Evolutionary conservation across 1,140 invertebrate genomes (phyloP), one percentile per base, ranked within the genome.

Genomic region (Drosophila subpulchrella): DNA sequence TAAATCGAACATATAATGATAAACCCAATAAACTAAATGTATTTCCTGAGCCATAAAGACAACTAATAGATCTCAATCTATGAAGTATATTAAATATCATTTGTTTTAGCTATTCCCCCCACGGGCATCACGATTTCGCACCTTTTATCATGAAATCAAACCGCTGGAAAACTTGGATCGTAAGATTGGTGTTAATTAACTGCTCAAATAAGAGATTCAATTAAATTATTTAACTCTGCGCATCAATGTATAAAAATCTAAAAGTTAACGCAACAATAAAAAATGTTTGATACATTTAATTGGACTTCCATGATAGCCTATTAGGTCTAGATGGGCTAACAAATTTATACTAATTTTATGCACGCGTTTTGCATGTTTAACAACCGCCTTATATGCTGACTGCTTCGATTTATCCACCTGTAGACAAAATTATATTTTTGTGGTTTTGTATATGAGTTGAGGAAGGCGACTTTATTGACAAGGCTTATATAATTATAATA

Each of bases 301-400:
- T 57, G 32, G 15, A 41, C n/a, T 32, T 48, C 32, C 38, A 24
- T 20, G 68, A 42, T 59, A n/a, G 41, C 38, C 24, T 8, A 58
- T 61, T 78, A 58, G 50, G 53, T 30, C 65, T 54, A 61, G 74
- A 39, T 68, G 27, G 38, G 55, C 38, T 48, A 15, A 30, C 42
- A 60, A 30, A 39, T 77, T 86, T 79, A 88, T 73, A 83, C 56
- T 75, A 68, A 89, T 83, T 88, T 83, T 82, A 86, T 88, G 84
- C 83, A 86, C 84, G 79, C 83, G 75, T 63, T 86, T 79, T 79
- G 83, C 60, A 86, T 88, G 24, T 59, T 61, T 72, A 82, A 76
- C 76, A 77, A 67, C 12, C 15, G 6, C 30, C 46, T 46, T 63
- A 53, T 51, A 44, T 59, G n/a, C 36, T 30, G 6, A 20, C 39